phyloP scores from a whole-genome alignment of 2,888 invertebrate genomes.

The Xiphydria camelus region DNA sequence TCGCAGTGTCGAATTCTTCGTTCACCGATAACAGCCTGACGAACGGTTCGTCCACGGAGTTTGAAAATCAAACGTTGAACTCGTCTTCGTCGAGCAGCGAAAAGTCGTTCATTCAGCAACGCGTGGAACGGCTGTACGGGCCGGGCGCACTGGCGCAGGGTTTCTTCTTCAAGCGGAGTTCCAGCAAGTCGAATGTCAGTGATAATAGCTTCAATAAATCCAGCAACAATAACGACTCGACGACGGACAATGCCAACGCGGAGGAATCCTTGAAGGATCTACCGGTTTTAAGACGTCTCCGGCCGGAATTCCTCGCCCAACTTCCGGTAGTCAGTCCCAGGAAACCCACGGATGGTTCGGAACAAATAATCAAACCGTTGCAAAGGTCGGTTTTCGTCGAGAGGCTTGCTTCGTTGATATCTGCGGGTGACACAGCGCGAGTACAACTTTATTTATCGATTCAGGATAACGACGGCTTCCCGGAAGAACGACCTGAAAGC shows the following conservation, averaged over 20 bases:
- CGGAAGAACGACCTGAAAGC: conserved; percentile 36
- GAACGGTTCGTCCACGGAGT: conserved; percentile 42
- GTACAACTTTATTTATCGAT: too few species aligned
- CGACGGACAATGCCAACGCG: conserved; percentile 39
- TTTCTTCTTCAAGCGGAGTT: conserved; percentile 64
- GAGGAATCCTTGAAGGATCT: conserved; percentile 60
- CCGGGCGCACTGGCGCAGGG: conserved; percentile 85
- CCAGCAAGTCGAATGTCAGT: conserved; percentile 48
- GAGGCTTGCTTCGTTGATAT: too few species aligned
- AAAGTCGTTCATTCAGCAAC: conserved; percentile 81
- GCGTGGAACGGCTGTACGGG: conserved; percentile 86
- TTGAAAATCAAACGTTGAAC: conserved; percentile 28
- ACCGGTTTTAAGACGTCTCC: conserved; percentile 80
- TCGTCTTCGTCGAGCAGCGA: conserved; percentile 46
- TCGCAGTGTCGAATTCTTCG: conserved; percentile 40
- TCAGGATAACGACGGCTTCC: conserved; percentile 34
- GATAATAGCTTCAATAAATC: conserved; percentile 43
- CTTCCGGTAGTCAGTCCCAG: conserved; percentile 65
- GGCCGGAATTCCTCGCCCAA: conserved; percentile 86
- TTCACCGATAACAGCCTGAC: conserved; percentile 41
- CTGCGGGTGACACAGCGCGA: too few species aligned
- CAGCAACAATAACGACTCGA: conserved; percentile 42
- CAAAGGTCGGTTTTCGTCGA: conserved; percentile 45
- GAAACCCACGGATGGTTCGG: conserved; percentile 52
- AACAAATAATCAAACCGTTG: conserved; percentile 50